These are phyloP conservation scores for Digitonthophagus gazella DNA, from an alignment of 2,888 invertebrate genomes.

Conservation along the genomic window DNA sequence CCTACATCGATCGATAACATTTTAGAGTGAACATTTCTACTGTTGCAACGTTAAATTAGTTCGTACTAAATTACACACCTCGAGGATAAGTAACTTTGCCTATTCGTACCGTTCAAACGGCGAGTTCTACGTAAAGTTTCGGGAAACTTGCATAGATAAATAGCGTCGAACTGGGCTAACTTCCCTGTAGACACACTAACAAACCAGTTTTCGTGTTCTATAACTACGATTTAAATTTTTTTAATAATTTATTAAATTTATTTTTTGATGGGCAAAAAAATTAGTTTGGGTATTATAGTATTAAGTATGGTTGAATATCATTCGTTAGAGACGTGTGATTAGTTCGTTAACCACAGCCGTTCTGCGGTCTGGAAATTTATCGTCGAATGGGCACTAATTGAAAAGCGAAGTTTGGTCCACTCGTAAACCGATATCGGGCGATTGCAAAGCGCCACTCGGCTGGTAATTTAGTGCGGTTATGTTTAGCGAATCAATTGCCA, in stretches of 20 bases:
- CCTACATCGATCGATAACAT: background rate
- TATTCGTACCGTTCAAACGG: background rate
- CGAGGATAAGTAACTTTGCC: background rate
- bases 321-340: background rate
- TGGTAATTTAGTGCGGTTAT: background rate
- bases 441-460: background rate
- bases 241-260: too few relatives aligned
- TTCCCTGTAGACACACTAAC: background rate
- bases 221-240: too few relatives aligned
- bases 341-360: background rate
- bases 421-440: background rate
- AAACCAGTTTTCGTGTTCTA: background rate
- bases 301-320: background rate
- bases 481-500: background rate
- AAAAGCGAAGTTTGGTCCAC: background rate
- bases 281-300: background rate
- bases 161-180: background rate
- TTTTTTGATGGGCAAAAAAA: background rate
- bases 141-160: background rate
- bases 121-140: background rate
- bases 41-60: background rate
- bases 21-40: background rate
- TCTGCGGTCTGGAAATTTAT: background rate
- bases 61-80: background rate
- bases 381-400: background rate